A percentile compares a stretch with the other conserved stretches of the same genome.
Conservation (phyloP, 2,888 invertebrate genomes). For the Drosophila incognita region DNA sequence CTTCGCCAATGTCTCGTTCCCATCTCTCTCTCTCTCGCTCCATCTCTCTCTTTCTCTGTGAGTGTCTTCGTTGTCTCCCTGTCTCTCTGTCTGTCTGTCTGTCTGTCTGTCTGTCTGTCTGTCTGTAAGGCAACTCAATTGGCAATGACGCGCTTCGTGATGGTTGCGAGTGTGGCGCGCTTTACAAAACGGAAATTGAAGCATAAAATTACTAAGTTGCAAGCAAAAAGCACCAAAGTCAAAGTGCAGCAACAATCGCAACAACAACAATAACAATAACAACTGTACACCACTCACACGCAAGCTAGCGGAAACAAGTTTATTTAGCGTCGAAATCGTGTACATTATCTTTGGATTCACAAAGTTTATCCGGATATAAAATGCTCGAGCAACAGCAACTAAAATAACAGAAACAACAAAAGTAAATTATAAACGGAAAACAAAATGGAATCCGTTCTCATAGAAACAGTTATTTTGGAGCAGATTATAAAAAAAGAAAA, state of each 20-base stretch:
- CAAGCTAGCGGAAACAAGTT: constrained; percentile 57
- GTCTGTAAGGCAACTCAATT: constrained; percentile 58
- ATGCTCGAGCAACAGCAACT: constrained; percentile 23
- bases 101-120: constrained; percentile 12
- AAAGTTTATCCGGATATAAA: constrained; percentile 44
- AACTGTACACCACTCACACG: constrained; percentile 17
- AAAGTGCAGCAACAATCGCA: constrained; percentile 15
- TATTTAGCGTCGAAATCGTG: constrained; percentile 55
- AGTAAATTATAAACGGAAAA: constrained; percentile 35
- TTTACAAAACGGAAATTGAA: constrained; percentile 76
- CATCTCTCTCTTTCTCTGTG: neutral
- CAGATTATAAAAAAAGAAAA: too few relatives aligned
- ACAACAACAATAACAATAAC: constrained; percentile 8
- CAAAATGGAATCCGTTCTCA: constrained; percentile 4
- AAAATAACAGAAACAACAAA: constrained; percentile 6
- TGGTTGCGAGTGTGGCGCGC: constrained; percentile 46
- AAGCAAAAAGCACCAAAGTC: constrained; percentile 37
- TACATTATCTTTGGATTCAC: constrained; percentile 53
- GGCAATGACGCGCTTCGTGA: constrained; percentile 65
- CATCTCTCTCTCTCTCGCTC: neutral
- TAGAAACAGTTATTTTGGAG: neutral
- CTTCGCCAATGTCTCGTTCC: neutral
- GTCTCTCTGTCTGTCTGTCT: constrained; percentile 1
- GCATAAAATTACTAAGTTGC: constrained; percentile 78
- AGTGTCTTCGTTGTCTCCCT: neutral